Percentiles rank a stretch among this genome's conserved stretches.
Evolutionary conservation across 2,797 vertebrate species (phyloP).

Genomic region (Halcyon smyrnensis): DNA sequence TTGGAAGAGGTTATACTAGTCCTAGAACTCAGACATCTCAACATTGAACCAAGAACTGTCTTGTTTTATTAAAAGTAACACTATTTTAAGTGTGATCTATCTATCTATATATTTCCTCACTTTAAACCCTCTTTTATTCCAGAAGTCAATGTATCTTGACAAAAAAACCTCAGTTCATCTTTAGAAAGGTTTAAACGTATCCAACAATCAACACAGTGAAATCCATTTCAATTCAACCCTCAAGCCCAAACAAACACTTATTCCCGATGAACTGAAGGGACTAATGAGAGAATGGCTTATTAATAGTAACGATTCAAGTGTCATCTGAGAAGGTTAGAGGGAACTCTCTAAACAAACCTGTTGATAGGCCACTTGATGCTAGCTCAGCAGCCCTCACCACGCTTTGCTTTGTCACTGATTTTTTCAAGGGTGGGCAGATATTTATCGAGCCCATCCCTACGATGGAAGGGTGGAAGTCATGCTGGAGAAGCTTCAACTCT

Average conservation of each 20-base stretch:
- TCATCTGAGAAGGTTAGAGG: conserved; percentile 44
- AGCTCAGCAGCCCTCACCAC: background rate
- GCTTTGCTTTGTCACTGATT: background rate
- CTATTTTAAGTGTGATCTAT: background rate
- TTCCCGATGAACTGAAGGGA: background rate
- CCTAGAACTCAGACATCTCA: background rate
- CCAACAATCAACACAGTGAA: background rate
- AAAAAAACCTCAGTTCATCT: background rate
- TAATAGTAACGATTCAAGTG: conserved; percentile 53
- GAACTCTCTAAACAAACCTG: conserved; percentile 24
- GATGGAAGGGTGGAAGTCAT: background rate
- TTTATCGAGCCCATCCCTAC: background rate
- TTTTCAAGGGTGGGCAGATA: background rate
- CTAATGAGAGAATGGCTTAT: conserved; percentile 52
- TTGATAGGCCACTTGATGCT: background rate
- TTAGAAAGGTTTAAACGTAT: background rate
- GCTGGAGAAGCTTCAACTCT: background rate
- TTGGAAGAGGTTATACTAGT: background rate
- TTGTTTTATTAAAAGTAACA: background rate
- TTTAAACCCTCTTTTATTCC: background rate
- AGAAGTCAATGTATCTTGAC: background rate
- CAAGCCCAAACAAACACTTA: background rate
- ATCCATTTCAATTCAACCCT: background rate
- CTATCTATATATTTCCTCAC: background rate
- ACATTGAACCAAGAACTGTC: background rate